Evolutionary conservation across 2,113 vertebrate species (phyloP), one percentile per base, ranked within the genome.

Genomic region (Ammodytes dubius): DNA sequence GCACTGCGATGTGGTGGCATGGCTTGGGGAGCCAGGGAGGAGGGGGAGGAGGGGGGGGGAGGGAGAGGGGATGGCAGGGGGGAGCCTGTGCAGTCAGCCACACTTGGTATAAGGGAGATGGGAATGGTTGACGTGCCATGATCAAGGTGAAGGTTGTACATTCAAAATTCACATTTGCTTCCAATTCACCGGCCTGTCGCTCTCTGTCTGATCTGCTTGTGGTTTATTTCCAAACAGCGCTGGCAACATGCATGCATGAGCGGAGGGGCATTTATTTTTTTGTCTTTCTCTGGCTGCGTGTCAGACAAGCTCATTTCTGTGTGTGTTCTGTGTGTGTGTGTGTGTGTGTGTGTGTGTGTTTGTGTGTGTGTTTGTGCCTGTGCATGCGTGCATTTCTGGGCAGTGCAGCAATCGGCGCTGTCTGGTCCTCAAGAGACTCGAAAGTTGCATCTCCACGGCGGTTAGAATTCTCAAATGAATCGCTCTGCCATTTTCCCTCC

Each of bases 401-500:
- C 63, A 37, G 53, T 67, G 69, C 42, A 72, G 68, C 80, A 87
- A 77, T 89, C 65, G 79, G 72, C 3, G 3, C 74, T 2, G 68
- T 89, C 86, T 81, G 84, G 47, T 86, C 87, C 27, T 71, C 65
- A 63, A 85, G 73, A 77, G 83, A 87, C 74, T 83, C 49, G 46
- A 45, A 76, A 64, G 65, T 81, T 40, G 64, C 70, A 76, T 91
- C 87, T 81, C 76, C 60, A 75, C 70, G 69, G 84, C 87, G 75
- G 72, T 88, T 78, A 83, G 84, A 91, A 86, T 87, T 90, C 83
- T 91, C 81, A 84, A 89, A 93, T 92, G 84, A 84, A 81, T 94
- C 88, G 81, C 61, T 81, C 68, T 37, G 27, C 61, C 69, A 46
- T 70, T 70, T 83, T 84, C 69, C 15, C 74, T 61, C 80, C 47